phyloP scores from a whole-genome alignment of 2,797 vertebrate genomes.

The Chanos chanos region DNA sequence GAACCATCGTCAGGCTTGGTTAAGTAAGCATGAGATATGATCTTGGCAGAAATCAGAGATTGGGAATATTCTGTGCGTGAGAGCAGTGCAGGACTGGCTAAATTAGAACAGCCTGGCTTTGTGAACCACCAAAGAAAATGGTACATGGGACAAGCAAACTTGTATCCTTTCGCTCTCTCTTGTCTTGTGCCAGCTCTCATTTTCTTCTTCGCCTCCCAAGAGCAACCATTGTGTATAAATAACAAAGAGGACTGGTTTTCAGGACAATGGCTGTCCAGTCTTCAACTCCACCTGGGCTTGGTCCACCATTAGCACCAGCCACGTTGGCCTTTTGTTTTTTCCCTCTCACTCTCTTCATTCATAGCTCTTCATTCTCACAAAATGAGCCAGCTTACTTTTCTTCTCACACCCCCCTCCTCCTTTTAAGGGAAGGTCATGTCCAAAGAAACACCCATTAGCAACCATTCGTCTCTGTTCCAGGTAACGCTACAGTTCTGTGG shows the following conservation, averaged over 20 bases:
- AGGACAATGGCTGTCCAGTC: background rate
- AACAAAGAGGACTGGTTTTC: conserved; percentile 18
- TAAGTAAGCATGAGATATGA: no score
- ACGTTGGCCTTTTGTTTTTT: background rate
- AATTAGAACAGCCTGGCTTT: no score
- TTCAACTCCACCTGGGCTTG: background rate
- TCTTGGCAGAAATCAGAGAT: no score
- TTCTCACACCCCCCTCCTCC: conserved; percentile 9
- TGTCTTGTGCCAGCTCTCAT: background rate
- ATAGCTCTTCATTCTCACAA: conserved; percentile 39
- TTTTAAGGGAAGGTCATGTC: no score
- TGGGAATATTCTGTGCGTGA: no score
- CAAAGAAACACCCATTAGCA: conserved; percentile 14
- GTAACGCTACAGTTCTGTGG: conserved; percentile 55
- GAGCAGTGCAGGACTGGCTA: no score
- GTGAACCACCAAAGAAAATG: no score
- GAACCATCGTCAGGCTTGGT: no score
- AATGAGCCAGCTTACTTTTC: conserved; percentile 45
- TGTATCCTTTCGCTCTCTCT: no score
- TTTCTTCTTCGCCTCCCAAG: conserved; percentile 14
- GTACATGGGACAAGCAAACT: no score
- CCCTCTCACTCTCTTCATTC: conserved; percentile 47
- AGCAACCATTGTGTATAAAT: background rate
- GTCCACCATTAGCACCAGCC: background rate
- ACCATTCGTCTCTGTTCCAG: conserved; percentile 43